Evolutionary conservation across 2,113 vertebrate genomes (phyloP).

Genomic region (Rhipidura dahli): DNA sequence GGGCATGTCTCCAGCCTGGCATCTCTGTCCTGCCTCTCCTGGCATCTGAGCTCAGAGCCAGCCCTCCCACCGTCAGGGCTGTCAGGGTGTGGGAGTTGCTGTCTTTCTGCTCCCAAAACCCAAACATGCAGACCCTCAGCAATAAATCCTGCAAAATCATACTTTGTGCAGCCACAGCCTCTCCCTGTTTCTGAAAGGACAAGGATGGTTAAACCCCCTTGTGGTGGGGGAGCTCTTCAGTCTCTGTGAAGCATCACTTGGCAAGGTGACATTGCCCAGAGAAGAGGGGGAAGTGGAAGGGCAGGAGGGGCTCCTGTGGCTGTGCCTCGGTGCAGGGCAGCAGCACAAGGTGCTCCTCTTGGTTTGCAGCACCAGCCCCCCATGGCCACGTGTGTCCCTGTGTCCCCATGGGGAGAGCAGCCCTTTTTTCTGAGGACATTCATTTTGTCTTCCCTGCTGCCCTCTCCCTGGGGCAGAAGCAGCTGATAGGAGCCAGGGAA

Average conservation of each 20-base stretch:
- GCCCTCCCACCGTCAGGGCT: neutral
- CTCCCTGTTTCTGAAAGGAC: neutral
- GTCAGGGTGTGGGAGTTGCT: neutral
- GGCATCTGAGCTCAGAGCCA: fast-evolving
- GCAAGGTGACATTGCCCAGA: neutral
- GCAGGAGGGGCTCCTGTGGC: fast-evolving
- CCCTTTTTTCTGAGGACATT: too few species aligned
- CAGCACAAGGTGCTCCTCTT: fast-evolving
- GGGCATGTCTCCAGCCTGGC: neutral
- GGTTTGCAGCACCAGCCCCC: neutral
- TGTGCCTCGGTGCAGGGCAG: neutral
- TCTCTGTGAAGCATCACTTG: neutral
- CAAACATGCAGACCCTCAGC: neutral
- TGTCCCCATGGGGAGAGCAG: fast-evolving
- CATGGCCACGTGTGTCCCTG: fast-evolving
- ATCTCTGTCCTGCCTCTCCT: neutral
- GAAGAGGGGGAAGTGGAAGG: neutral
- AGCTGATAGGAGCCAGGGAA: neutral
- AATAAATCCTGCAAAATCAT: neutral
- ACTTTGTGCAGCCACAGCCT: neutral
- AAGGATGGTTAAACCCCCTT: neutral
- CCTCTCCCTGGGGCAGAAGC: neutral
- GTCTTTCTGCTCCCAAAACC: neutral
- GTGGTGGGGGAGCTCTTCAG: neutral
- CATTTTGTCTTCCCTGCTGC: neutral